These are phyloP conservation scores for Polydrusus cervinus DNA, from an alignment of 2,888 invertebrate species.

Conservation along the genomic window DNA sequence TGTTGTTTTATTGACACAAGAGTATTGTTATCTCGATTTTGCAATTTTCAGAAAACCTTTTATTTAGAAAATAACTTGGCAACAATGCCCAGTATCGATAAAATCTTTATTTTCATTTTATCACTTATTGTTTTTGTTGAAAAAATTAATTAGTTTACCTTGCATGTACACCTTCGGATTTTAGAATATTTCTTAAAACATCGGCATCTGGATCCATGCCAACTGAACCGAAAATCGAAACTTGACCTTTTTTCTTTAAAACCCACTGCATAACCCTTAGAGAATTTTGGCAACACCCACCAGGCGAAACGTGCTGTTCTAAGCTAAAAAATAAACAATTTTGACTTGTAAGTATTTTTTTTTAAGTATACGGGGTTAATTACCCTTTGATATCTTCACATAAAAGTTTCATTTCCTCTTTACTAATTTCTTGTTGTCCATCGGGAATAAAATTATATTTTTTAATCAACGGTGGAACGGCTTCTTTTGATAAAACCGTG, in stretches of 20 bases:
- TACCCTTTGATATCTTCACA: slow-evolving; percentile 63
- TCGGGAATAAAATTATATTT: slow-evolving; percentile 69
- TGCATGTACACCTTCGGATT: slow-evolving; percentile 69
- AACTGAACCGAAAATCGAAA: slow-evolving; percentile 73
- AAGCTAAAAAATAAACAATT: slow-evolving; percentile 60
- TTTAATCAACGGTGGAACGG: slow-evolving; percentile 60
- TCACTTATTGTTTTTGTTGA: neutral
- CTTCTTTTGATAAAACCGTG: slow-evolving; percentile 64
- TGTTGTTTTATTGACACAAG: too few species aligned
- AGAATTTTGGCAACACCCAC: slow-evolving; percentile 74
- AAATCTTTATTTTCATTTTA: slow-evolving; percentile 1
- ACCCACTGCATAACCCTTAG: slow-evolving; percentile 71
- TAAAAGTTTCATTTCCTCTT: slow-evolving; percentile 63
- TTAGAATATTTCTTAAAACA: slow-evolving; percentile 68
- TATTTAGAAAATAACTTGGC: neutral
- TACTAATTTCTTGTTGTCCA: slow-evolving; percentile 67
- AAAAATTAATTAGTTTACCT: slow-evolving; percentile 42
- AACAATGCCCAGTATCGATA: neutral
- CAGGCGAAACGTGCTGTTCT: slow-evolving; percentile 63
- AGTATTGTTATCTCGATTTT: too few species aligned
- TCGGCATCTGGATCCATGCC: slow-evolving; percentile 72
- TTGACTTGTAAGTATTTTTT: slow-evolving; percentile 13
- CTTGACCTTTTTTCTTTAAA: slow-evolving; percentile 59
- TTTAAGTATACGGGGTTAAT: slow-evolving; percentile 16
- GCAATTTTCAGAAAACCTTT: neutral